A percentile compares a stretch with the other conserved stretches of the same genome.
Conservation (phyloP, 2,888 invertebrate species). For the Malacosoma neustria region DNA sequence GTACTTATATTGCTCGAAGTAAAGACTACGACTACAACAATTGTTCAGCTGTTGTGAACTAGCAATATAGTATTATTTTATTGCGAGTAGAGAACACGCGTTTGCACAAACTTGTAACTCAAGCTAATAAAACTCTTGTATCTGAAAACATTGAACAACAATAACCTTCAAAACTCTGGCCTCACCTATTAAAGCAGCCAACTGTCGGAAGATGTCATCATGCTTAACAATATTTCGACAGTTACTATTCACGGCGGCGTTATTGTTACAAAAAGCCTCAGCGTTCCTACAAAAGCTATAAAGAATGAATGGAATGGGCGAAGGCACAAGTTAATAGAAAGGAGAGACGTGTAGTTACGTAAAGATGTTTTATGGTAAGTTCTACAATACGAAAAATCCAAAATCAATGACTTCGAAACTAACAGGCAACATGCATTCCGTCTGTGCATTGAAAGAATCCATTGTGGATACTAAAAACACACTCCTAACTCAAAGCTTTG, state of each 20-base stretch:
- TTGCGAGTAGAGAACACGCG: too few species aligned
- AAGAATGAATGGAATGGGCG: slow-evolving; percentile 64
- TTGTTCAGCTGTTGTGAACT: too few species aligned
- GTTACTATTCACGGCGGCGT: slow-evolving; percentile 50
- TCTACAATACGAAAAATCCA: slow-evolving; percentile 21
- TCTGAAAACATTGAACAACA: too few species aligned
- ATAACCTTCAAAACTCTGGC: neutral
- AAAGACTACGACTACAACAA: too few species aligned
- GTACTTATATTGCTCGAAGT: too few species aligned
- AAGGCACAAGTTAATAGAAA: slow-evolving; percentile 56
- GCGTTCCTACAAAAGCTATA: slow-evolving; percentile 61
- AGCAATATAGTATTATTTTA: too few species aligned
- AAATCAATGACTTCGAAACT: slow-evolving; percentile 3
- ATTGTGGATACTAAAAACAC: too few species aligned
- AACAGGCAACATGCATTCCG: too few species aligned
- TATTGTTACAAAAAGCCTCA: slow-evolving; percentile 62
- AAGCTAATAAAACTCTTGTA: too few species aligned
- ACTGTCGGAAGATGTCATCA: slow-evolving; percentile 38
- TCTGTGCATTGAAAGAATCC: too few species aligned
- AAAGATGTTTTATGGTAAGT: slow-evolving; percentile 62
- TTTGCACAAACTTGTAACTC: too few species aligned
- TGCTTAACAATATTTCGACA: slow-evolving; percentile 61
- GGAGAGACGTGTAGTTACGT: slow-evolving; percentile 58
- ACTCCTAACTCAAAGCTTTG: too few species aligned
- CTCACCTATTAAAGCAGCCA: slow-evolving; percentile 16